Conservation (phyloP, 2,113 vertebrate species). For the Platichthys flesus region DNA sequence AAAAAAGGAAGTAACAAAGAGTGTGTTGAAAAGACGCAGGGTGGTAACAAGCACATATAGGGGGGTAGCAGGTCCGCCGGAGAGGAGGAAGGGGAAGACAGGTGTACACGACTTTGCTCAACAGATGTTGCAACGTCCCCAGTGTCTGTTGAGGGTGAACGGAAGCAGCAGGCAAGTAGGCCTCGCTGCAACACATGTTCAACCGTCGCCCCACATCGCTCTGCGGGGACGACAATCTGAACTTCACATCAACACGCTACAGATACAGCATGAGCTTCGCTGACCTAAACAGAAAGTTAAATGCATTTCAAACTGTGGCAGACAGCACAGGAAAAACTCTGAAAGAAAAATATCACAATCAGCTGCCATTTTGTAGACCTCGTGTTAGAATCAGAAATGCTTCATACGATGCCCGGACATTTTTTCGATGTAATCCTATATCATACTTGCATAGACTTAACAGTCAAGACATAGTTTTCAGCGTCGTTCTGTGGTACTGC, state of each 20-base stretch:
- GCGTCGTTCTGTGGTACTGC: neutral
- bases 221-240: neutral
- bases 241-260: constrained; percentile 3
- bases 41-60: constrained; percentile 26
- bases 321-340: neutral
- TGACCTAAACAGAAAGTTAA: neutral
- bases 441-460: constrained; percentile 43
- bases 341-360: neutral
- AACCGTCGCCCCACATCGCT: constrained; percentile 62
- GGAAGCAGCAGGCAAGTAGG: constrained; percentile 71
- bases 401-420: neutral
- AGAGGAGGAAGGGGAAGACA: constrained; percentile 81
- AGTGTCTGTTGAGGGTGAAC: constrained; percentile 63
- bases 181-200: constrained; percentile 58
- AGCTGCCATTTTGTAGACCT: constrained; percentile 26
- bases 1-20: constrained; percentile 66
- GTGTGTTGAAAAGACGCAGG: constrained; percentile 32
- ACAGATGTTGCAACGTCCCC: constrained; percentile 80
- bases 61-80: constrained; percentile 43
- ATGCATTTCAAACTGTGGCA: constrained; percentile 3
- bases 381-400: constrained; percentile 10
- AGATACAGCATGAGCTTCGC: constrained; percentile 13
- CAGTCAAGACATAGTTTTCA: constrained; percentile 58
- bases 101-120: constrained; percentile 78
- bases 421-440: constrained; percentile 55